Percentiles rank a stretch among this genome's conserved stretches.
Evolutionary conservation across 2,113 vertebrate species (phyloP).

Genomic region (Eurystomus gularis): DNA sequence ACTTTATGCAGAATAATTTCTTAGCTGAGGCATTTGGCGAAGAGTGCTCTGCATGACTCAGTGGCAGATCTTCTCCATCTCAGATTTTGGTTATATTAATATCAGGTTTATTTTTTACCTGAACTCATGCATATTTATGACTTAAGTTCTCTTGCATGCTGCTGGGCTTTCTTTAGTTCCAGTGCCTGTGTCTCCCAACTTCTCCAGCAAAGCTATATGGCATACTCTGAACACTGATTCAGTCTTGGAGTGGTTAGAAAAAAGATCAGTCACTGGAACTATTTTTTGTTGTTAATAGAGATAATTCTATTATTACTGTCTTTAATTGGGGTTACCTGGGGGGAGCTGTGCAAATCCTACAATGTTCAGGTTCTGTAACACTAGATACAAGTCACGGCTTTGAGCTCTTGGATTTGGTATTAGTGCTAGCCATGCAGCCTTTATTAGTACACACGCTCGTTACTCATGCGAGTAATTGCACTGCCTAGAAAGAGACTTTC

Average conservation of each 20-base stretch:
- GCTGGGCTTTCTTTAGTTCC: not conserved
- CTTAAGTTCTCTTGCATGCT: not conserved
- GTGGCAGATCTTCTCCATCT: not conserved
- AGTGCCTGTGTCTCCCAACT: not conserved
- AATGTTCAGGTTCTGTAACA: not conserved
- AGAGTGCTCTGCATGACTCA: conserved; percentile 23
- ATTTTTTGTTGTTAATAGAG: not conserved
- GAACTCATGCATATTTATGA: conserved; percentile 1
- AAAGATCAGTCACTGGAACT: not conserved
- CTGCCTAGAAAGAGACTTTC: not conserved
- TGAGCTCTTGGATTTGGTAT: not conserved
- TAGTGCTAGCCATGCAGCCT: not conserved
- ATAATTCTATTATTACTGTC: not conserved
- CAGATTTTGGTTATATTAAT: conserved; percentile 27
- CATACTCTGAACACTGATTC: not conserved
- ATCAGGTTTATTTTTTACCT: conserved; percentile 31
- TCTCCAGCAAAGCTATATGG: not conserved
- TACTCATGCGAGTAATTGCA: not conserved
- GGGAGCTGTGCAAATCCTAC: not conserved
- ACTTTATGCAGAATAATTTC: not conserved
- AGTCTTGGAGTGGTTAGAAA: not conserved
- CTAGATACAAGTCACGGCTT: not conserved
- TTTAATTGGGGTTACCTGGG: not conserved
- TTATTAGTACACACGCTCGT: not conserved
- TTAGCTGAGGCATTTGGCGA: conserved; percentile 3